Conservation (phyloP, 1,140 invertebrate genomes). For the Caligus rogercresseyi region DNA sequence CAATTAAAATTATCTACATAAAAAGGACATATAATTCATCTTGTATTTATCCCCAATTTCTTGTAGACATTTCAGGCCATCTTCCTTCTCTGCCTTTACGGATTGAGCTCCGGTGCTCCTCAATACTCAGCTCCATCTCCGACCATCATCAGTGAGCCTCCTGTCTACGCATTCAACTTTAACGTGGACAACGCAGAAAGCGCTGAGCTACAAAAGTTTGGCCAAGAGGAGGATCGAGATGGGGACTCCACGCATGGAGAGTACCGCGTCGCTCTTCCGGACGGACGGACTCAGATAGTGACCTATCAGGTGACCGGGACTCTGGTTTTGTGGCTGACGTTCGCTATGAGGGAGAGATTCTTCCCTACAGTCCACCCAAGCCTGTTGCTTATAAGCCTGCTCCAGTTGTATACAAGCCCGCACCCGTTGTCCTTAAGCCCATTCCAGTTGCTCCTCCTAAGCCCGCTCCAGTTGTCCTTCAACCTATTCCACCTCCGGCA, state of each 20-base stretch:
- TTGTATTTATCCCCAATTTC: too few relatives aligned
- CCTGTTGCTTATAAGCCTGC: slow-evolving; percentile 16
- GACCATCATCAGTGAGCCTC: too few relatives aligned
- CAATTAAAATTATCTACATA: too few relatives aligned
- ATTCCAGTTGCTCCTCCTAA: neutral
- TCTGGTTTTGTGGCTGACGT: slow-evolving; percentile 25
- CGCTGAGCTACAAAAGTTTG: slow-evolving; percentile 52
- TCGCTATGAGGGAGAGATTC: slow-evolving; percentile 23
- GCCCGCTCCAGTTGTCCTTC: slow-evolving; percentile 6
- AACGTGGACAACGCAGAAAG: slow-evolving; percentile 59
- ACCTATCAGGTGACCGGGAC: slow-evolving; percentile 52
- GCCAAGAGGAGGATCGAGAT: slow-evolving; percentile 57
- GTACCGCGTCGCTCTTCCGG: slow-evolving; percentile 64
- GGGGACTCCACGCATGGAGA: slow-evolving; percentile 56
- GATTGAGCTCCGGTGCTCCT: too few relatives aligned
- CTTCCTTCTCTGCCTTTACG: too few relatives aligned
- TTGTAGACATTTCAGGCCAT: too few relatives aligned
- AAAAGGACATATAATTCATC: too few relatives aligned
- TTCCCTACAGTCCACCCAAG: slow-evolving; percentile 9
- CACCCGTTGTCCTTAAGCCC: slow-evolving; percentile 1
- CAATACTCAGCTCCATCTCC: too few relatives aligned
- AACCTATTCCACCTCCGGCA: neutral
- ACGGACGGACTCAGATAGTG: slow-evolving; percentile 64
- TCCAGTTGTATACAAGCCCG: slow-evolving; percentile 6
- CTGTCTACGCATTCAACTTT: slow-evolving; percentile 22